Percentiles rank a stretch among this genome's conserved stretches.
These are phyloP conservation scores for Drosophila lutescens DNA, from an alignment of 2,888 invertebrate genomes.

Conservation along the genomic window DNA sequence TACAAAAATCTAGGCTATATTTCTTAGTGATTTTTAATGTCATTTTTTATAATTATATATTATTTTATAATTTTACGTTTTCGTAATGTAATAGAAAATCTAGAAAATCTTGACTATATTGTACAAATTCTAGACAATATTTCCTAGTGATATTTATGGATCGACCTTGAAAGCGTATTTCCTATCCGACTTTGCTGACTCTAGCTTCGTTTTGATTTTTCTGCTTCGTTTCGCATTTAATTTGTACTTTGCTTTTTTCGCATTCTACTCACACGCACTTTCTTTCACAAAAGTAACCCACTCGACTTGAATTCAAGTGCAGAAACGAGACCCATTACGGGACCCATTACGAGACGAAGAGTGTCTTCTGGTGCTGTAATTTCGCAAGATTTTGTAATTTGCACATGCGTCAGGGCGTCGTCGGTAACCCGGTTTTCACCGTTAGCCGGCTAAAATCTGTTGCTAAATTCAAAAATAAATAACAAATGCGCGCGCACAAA, in stretches of 20 bases:
- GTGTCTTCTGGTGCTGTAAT: slow-evolving; percentile 61
- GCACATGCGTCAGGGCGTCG: slow-evolving; percentile 62
- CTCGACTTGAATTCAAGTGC: slow-evolving; percentile 42
- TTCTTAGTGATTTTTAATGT: no score
- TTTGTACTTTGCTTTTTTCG: slow-evolving; percentile 27
- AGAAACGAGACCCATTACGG: slow-evolving; percentile 31
- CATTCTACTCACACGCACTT: slow-evolving; percentile 53
- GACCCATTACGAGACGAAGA: slow-evolving; percentile 9
- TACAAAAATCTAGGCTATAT: no score
- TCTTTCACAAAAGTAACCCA: slow-evolving; percentile 31
- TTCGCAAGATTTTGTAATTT: slow-evolving; percentile 70
- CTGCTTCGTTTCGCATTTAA: slow-evolving; percentile 22
- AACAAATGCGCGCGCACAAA: slow-evolving; percentile 27
- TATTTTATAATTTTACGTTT: no score
- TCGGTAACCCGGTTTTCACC: slow-evolving; percentile 39
- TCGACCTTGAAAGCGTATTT: neutral
- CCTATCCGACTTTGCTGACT: neutral
- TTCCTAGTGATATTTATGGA: neutral
- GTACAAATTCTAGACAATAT: neutral
- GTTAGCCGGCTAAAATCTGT: slow-evolving; percentile 29
- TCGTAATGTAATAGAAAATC: no score
- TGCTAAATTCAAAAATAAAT: slow-evolving; percentile 48
- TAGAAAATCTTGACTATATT: no score
- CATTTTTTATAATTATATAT: no score
- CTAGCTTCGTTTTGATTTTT: slow-evolving; percentile 7